Evolutionary conservation across 1,140 invertebrate genomes (phyloP).

Genomic region (Neodiprion lecontei): DNA sequence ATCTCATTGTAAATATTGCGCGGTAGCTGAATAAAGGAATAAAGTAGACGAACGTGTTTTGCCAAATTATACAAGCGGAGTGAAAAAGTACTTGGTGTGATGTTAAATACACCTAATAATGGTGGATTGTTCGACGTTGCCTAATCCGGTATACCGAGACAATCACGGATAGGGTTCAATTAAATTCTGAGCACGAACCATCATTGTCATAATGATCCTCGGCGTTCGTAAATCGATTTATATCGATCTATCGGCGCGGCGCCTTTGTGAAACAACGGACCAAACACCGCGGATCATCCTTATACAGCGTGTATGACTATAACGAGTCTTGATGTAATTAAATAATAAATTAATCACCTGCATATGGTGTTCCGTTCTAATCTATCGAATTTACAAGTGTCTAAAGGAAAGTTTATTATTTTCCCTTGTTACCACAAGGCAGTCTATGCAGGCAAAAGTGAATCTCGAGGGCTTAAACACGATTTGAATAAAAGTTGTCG

Average conservation of each 20-base stretch:
- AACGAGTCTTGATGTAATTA: not conserved
- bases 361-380: too few species aligned
- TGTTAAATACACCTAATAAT: slow-evolving; percentile 36
- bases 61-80: too few species aligned
- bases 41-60: too few species aligned
- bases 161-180: slow-evolving; percentile 36
- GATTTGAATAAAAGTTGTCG: too few species aligned
- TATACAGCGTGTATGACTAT: not conserved
- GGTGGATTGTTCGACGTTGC: slow-evolving; percentile 42
- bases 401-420: too few species aligned
- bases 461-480: too few species aligned
- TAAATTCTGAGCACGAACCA: too few species aligned
- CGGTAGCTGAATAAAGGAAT: too few species aligned
- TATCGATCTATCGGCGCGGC: slow-evolving; percentile 1
- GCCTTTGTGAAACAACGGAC: not conserved
- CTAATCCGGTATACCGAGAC: slow-evolving; percentile 39
- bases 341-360: not conserved
- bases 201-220: slow-evolving; percentile 22
- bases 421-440: too few species aligned
- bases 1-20: too few species aligned
- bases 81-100: not conserved
- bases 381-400: too few species aligned
- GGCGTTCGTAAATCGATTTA: slow-evolving; percentile 20
- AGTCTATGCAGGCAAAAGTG: too few species aligned
- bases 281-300: not conserved